A percentile compares a stretch with the other conserved stretches of the same genome.
These are phyloP conservation scores for Acipenser oxyrinchus DNA, from an alignment of 2,797 vertebrate genomes.

Conservation along the genomic window DNA sequence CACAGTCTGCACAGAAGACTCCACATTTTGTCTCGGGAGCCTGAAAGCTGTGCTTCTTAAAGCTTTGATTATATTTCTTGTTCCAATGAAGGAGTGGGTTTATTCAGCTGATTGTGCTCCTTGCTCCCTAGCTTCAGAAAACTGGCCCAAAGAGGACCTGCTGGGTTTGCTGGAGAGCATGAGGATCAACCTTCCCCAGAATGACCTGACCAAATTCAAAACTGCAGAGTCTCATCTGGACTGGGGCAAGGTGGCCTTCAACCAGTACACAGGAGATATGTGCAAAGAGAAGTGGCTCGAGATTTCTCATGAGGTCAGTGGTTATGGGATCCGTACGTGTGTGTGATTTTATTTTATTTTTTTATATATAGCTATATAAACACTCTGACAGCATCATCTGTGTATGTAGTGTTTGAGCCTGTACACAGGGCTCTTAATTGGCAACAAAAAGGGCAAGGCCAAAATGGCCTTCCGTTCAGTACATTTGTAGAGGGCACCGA, in stretches of 20 bases:
- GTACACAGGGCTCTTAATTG: no score
- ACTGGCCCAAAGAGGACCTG: constrained; percentile 89
- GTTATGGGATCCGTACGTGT: neutral
- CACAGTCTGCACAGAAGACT: no score
- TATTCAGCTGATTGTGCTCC: neutral
- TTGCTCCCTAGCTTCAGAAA: constrained; percentile 39
- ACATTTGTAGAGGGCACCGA: no score
- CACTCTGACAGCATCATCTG: no score
- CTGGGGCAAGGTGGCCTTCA: constrained; percentile 94
- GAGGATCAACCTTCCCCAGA: constrained; percentile 83
- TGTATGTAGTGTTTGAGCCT: no score
- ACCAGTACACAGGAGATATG: constrained; percentile 84
- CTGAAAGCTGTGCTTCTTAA: no score
- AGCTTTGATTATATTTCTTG: no score
- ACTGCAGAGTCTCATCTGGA: constrained; percentile 93
- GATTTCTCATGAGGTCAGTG: constrained; percentile 83
- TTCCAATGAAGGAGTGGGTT: no score
- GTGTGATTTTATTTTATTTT: neutral
- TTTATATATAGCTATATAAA: no score
- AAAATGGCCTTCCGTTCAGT: no score
- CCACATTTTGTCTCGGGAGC: no score
- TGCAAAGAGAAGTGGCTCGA: constrained; percentile 93
- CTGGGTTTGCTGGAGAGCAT: constrained; percentile 85
- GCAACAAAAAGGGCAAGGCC: no score
- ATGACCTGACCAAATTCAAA: constrained; percentile 89